These are phyloP conservation scores for Xylocampa areola DNA, from an alignment of 2,888 invertebrate genomes.

Conservation along the genomic window DNA sequence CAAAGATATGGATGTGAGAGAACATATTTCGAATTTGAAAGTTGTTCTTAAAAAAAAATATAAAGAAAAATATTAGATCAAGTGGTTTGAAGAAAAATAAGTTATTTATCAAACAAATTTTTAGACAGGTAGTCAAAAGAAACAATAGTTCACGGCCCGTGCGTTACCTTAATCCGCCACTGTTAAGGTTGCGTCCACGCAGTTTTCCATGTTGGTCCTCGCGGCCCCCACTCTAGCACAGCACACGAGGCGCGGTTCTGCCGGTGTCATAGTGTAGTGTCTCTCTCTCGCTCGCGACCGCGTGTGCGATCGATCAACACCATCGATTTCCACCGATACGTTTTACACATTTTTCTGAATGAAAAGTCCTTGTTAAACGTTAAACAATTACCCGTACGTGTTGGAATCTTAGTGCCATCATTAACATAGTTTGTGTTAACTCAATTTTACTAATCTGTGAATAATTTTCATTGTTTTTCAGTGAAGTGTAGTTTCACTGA, in stretches of 20 bases:
- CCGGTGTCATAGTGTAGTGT: slow-evolving; percentile 71
- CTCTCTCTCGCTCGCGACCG: slow-evolving; percentile 77
- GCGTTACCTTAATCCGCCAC: slow-evolving; percentile 47
- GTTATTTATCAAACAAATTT: no score
- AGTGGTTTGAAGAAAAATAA: no score
- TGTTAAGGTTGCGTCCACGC: slow-evolving; percentile 74
- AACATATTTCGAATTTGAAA: no score
- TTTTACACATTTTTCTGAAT: slow-evolving; percentile 84
- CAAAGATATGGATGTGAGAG: no score
- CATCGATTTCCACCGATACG: slow-evolving; percentile 74
- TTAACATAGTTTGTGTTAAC: slow-evolving; percentile 48
- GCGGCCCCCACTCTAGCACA: slow-evolving; percentile 78
- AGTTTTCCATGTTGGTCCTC: slow-evolving; percentile 80
- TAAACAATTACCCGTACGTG: slow-evolving; percentile 43
- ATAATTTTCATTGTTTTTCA: slow-evolving; percentile 57
- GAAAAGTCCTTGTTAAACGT: slow-evolving; percentile 79
- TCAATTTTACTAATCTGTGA: slow-evolving; percentile 44
- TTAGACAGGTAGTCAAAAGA: slow-evolving; percentile 14
- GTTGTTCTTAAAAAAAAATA: no score
- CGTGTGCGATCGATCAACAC: slow-evolving; percentile 76
- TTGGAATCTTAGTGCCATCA: slow-evolving; percentile 55
- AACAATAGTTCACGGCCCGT: slow-evolving; percentile 1
- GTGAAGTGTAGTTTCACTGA: slow-evolving; percentile 61
- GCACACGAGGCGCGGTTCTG: slow-evolving; percentile 61
- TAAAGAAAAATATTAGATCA: no score